These are phyloP conservation scores for Schizothorax lantsangensis DNA, from an alignment of 2,797 vertebrate species.

Conservation along the genomic window DNA sequence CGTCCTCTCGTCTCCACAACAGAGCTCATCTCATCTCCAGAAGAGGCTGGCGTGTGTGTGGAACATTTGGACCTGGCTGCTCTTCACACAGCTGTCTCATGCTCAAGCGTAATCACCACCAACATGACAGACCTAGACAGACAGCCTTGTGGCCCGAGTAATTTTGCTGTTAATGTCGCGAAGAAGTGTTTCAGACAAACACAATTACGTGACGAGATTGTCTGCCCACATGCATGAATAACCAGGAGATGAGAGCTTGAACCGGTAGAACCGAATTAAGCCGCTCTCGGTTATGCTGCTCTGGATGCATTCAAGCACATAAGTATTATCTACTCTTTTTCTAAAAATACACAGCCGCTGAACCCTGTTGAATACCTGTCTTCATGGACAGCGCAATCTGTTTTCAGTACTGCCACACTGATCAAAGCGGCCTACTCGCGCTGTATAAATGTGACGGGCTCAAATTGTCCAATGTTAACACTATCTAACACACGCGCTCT, in stretches of 20 bases:
- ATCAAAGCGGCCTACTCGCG: constrained; percentile 24
- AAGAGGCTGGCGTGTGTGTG: constrained; percentile 45
- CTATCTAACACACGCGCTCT: constrained; percentile 30
- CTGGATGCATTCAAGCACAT: constrained; percentile 48
- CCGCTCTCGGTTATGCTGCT: constrained; percentile 43
- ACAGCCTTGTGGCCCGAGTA: constrained; percentile 58
- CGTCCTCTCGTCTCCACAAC: not conserved
- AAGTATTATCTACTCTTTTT: constrained; percentile 43
- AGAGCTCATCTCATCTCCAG: constrained; percentile 25
- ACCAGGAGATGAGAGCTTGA: constrained; percentile 57
- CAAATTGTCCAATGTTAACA: constrained; percentile 32
- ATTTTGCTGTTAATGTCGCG: constrained; percentile 53
- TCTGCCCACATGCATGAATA: constrained; percentile 58
- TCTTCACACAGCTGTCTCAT: constrained; percentile 66
- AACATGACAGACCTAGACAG: constrained; percentile 45
- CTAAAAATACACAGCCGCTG: constrained; percentile 44
- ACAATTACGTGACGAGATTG: constrained; percentile 57
- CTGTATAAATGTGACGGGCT: constrained; percentile 13
- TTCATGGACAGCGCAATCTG: constrained; percentile 42
- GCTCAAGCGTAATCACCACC: constrained; percentile 59
- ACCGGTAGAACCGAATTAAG: constrained; percentile 54
- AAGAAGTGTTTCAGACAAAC: constrained; percentile 60
- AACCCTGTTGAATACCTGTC: constrained; percentile 48
- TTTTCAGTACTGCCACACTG: constrained; percentile 37
- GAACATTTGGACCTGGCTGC: constrained; percentile 68